Evolutionary conservation across 2,888 invertebrate species (phyloP), one percentile per base, ranked within the genome.

Genomic region (Drosophila formosana): DNA sequence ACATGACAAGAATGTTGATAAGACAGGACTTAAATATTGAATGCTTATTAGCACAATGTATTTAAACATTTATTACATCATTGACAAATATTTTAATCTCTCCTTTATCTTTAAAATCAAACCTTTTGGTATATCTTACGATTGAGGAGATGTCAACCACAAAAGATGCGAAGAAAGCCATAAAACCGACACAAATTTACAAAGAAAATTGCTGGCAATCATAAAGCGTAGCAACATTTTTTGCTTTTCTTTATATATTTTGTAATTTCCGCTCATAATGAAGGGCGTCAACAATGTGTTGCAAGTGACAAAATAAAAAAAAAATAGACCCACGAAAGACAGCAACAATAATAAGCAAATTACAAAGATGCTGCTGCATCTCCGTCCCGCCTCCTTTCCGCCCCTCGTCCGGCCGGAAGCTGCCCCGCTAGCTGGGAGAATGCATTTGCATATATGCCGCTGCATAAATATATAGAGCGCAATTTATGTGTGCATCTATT

Each of bases 401-500:
- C 25, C 9, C 18, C 34, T 34, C 13, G 13, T n/a, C 5, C 32
- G 37, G 9, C 62, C 26, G 45, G 46, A 56, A 39, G 50, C 37
- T 50, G 39, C 46, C 50, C 49, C 60, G 28, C 47, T 41, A 58
- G 45, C 41, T 41, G 43, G 58, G 11, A 41, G 34, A 45, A 62
- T 41, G 52, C 55, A 83, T 83, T 83, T 80, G 78, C 81, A 83
- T 75, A 83, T 80, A 75, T 81, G 81, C 73, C 75, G 70, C 65
- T 66, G 66, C 73, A 84, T 87, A 87, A 87, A 87, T 83, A 82
- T 81, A 81, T 74, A 70, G 81, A 84, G 68, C 73, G 75, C 73
- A 87, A 82, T 82, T 84, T 82, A 83, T 82, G 84, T 86, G 65
- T 82, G 87, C 87, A 82, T 87, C 81, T 87, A 78, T 73, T 82